phyloP scores from a whole-genome alignment of 2,113 vertebrate species.

The Tinamus guttatus region DNA sequence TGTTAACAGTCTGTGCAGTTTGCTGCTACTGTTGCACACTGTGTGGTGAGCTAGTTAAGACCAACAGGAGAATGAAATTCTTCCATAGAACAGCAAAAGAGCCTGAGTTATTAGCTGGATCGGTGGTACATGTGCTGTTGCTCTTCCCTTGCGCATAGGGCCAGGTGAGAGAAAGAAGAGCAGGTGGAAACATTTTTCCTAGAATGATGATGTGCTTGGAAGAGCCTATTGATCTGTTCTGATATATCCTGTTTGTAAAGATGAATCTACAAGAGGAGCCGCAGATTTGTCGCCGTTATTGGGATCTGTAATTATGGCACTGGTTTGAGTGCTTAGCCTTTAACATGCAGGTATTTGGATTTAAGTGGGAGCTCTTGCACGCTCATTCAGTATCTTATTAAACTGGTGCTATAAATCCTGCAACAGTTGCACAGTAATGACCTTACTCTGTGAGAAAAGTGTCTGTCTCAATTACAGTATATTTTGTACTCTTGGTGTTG shows the following conservation, averaged over 20 bases:
- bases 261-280: neutral
- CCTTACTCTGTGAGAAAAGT: neutral
- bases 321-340: neutral
- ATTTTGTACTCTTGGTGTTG: neutral
- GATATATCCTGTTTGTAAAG: neutral
- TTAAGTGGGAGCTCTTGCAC: neutral
- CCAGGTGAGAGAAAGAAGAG: neutral
- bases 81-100: neutral
- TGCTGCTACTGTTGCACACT: neutral
- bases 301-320: neutral
- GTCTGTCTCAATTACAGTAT: neutral
- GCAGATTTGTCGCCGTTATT: neutral
- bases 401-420: neutral
- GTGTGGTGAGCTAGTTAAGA: neutral
- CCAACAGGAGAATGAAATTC: neutral
- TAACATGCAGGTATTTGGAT: neutral
- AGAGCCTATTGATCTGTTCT: neutral
- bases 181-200: neutral
- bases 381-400: neutral
- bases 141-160: neutral
- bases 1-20: neutral
- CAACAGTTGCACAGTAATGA: neutral
- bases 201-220: neutral
- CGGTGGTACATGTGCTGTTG: neutral
- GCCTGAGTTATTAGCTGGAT: neutral